These are phyloP conservation scores for Panagrolaimus sp. DNA, from an alignment of 1,140 invertebrate genomes.

Conservation along the genomic window DNA sequence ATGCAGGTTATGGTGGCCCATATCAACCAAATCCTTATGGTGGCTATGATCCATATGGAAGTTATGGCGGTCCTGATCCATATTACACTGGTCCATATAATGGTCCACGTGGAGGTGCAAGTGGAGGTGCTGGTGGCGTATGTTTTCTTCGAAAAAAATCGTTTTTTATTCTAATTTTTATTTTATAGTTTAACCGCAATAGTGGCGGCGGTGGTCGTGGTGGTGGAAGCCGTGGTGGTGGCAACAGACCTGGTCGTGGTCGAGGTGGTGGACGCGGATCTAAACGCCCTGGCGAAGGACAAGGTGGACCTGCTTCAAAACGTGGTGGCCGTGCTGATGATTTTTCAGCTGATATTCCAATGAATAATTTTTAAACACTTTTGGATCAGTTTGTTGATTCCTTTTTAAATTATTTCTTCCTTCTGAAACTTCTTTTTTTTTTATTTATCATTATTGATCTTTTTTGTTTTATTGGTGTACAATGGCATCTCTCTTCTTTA, in stretches of 20 bases:
- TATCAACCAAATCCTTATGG: constrained; percentile 4
- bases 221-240: constrained; percentile 15
- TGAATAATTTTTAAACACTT: constrained; percentile 27
- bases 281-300: constrained; percentile 23
- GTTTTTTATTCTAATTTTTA: not conserved
- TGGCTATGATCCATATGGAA: constrained; percentile 20
- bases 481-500: too few species aligned
- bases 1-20: not conserved
- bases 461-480: too few species aligned
- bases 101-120: constrained; percentile 18
- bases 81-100: constrained; percentile 12
- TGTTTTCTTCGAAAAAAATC: not conserved
- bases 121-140: constrained; percentile 11
- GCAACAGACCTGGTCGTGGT: not conserved
- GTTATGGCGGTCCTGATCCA: constrained; percentile 20
- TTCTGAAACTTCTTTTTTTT: not conserved
- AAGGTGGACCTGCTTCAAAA: constrained; percentile 53
- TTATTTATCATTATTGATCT: too few species aligned
- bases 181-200: constrained; percentile 5
- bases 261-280: constrained; percentile 27
- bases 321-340: constrained; percentile 41
- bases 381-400: not conserved
- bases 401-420: constrained; percentile 6
- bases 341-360: constrained; percentile 37
- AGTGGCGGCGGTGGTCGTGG: constrained; percentile 22